Conservation (phyloP, 2,797 vertebrate genomes). For the Sorex maritimensis region DNA sequence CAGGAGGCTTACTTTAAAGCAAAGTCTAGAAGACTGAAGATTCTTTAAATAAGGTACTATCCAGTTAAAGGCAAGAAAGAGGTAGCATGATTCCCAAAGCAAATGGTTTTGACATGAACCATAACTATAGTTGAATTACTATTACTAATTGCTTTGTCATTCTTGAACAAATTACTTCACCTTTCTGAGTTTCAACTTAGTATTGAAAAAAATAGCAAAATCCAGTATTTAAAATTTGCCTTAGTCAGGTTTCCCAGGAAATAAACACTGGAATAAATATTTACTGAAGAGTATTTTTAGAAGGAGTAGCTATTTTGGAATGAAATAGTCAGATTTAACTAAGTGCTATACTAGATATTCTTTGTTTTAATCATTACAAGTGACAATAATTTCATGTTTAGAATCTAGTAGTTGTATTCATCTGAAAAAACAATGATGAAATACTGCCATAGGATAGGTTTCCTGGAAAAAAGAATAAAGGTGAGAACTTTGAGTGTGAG, state of each 20-base stretch:
- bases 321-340: not conserved
- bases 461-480: not conserved
- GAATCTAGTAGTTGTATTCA: not conserved
- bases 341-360: not conserved
- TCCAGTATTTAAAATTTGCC: not conserved
- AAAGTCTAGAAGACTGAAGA: slow-evolving; percentile 53
- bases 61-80: slow-evolving; percentile 47
- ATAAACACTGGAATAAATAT: slow-evolving; percentile 17
- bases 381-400: not conserved
- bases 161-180: slow-evolving; percentile 32
- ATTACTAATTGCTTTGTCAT: slow-evolving; percentile 15
- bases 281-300: not conserved
- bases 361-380: not conserved
- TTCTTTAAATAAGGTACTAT: slow-evolving; percentile 71
- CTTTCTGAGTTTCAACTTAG: slow-evolving; percentile 18
- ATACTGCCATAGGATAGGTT: not conserved
- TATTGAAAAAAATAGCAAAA: slow-evolving; percentile 37
- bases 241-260: not conserved
- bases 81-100: not conserved
- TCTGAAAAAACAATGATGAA: not conserved
- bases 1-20: slow-evolving; percentile 82
- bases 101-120: slow-evolving; percentile 1
- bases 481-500: not conserved
- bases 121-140: slow-evolving; percentile 17
- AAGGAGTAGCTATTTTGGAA: not conserved